Evolutionary conservation across 2,888 invertebrate species (phyloP).

Genomic region (Dicycla oo): DNA sequence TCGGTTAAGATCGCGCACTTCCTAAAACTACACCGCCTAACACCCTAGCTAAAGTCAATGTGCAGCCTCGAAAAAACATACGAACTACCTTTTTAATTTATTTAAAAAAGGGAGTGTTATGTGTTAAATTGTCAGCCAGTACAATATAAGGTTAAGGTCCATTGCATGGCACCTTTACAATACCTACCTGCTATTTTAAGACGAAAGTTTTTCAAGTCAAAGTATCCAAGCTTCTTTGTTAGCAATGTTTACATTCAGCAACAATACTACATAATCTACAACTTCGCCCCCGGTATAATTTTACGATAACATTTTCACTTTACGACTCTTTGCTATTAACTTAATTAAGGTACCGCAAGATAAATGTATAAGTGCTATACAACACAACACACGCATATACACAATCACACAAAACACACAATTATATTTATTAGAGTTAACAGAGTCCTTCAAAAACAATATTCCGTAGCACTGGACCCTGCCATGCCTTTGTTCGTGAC

Average conservation of each 20-base stretch:
- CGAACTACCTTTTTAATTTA: too few species aligned
- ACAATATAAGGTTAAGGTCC: too few species aligned
- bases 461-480: constrained; percentile 91
- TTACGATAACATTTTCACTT: not conserved
- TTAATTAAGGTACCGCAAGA: not conserved
- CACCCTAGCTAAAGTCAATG: too few species aligned
- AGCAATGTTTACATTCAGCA: not conserved
- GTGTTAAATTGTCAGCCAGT: too few species aligned
- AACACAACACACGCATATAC: not conserved
- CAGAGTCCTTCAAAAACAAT: not conserved
- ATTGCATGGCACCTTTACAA: too few species aligned
- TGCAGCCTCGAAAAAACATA: too few species aligned
- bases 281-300: not conserved
- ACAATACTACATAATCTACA: not conserved
- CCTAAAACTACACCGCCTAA: too few species aligned
- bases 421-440: not conserved
- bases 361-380: not conserved
- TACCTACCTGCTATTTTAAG: not conserved
- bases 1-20: too few species aligned
- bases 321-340: constrained; percentile 6
- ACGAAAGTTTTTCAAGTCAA: not conserved
- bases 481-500: constrained; percentile 92
- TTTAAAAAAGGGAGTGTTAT: too few species aligned
- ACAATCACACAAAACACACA: not conserved
- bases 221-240: not conserved